Base-by-base conservation (phyloP, 1,140 invertebrate genomes). In the Saccostrea cuccullata region DNA sequence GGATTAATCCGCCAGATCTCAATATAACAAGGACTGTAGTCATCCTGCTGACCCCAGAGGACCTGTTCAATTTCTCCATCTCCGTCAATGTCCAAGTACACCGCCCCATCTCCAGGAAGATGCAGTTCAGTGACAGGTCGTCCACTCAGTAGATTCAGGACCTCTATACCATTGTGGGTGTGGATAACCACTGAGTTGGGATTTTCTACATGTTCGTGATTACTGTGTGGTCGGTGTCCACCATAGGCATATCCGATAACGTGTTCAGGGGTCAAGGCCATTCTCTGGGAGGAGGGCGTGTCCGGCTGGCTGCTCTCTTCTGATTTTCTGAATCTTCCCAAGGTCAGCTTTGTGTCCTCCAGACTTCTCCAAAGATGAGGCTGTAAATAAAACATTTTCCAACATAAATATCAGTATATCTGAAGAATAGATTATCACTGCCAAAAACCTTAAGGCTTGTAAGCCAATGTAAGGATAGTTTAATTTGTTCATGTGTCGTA, bases 191-290 rank as follows among this genome's bases (percentile, higher is more conserved):
- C 88, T 26, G 91, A 91, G 84, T 94, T 94, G 11, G 93, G 91
- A 82, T 93, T 92, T 20, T 86, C 36, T 8, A 93, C 88, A 84
- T 93, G 93, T 89, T 93, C 93, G 84, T 90, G 86, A 58, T 91
- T 89, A 84, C 90, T 93, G 87, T 94, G 94, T 23, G 94, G 94
- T 60, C 93, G 89, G 2, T 93, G 93, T 15, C 93, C 93, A n/a
- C 94, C 94, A 90, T 94, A 94, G 23, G 93, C 92, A 89, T 94
- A 93, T 1, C 93, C 91, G 8, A 91, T 91, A 4, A 94, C 88
- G 88, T 94, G 93, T 64, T 94, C 89, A 47, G 93, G 89, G 23
- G 26, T 91, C 85, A 73, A 92, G 86, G 87, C 92, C 91, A 56
- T 88, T 88, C 26, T 85, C 20, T 60, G 89, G 84, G 30, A 40